Evolutionary conservation across 1,140 invertebrate genomes (phyloP), one percentile per base, ranked within the genome.

Genomic region (Atta cephalotes): DNA sequence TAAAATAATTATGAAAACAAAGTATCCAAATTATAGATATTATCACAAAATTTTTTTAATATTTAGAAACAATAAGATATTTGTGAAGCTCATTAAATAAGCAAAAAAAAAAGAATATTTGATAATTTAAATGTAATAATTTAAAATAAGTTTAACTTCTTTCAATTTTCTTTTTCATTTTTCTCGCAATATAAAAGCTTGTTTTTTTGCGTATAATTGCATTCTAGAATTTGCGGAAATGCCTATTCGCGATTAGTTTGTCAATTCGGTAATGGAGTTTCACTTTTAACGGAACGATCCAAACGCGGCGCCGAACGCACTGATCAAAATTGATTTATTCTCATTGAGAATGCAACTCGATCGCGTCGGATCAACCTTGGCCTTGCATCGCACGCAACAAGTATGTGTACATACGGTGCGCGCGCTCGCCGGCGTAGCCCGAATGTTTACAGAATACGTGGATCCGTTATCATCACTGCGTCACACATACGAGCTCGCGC

Each of bases 401-500:
- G 72, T 35, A 28, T n/a, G 60, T 51, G 9, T 45, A 31, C 25
- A n/a, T 28, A 31, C 39, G n/a, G 35, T 28, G 2, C 31, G 2
- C 21, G 35, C 28, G 62, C 45, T 31, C 16, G 39, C 53, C 35
- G 35, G 12, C 35, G 65, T 35, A 72, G 21, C 60, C 28, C 62
- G 77, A 68, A 53, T 68, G 63, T 80, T 80, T 70, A 68, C 63
- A 80, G 63, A 80, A 80, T 80, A 80, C 78, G n/a, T 56, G 28
- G 45, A 79, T 78, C 65, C 66, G 72, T 79, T 79, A 88, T 88
- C 76, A 88, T 88, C 70, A 70, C 76, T 87, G 63, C 51, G 49
- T 68, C 49, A 68, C 45, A 66, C 62, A 66, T 21, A 66, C 63
- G 39, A 49, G 28, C 31, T 35, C 63, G 78, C 78, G n/a, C 80